Evolutionary conservation across 2,888 invertebrate genomes (phyloP).

Genomic region (Cheilosia variabilis): DNA sequence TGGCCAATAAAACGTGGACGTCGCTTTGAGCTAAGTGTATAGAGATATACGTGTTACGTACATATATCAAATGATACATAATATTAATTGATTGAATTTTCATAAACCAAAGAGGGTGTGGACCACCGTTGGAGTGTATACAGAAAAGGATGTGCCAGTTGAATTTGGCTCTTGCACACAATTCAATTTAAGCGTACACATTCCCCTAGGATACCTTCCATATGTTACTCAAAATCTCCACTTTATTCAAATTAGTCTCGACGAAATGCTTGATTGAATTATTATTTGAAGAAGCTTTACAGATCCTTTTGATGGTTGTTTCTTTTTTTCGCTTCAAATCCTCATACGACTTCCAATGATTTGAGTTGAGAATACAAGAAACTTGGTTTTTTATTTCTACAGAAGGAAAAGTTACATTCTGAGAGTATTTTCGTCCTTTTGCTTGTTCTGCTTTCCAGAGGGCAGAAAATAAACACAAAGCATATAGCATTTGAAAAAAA

Average conservation of each 20-base stretch:
- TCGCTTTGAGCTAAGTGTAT: constrained; percentile 30
- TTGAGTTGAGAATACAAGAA: not conserved
- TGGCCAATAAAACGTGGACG: constrained; percentile 64
- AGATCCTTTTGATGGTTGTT: constrained; percentile 17
- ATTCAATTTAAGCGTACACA: not conserved
- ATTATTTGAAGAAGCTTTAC: constrained; percentile 39
- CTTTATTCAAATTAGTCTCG: constrained; percentile 54
- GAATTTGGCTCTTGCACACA: not conserved
- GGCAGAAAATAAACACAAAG: constrained; percentile 38
- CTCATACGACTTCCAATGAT: not conserved
- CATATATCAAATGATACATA: constrained; percentile 57
- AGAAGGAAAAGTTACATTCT: constrained; percentile 37
- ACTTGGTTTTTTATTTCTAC: constrained; percentile 36
- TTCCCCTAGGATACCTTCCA: constrained; percentile 12
- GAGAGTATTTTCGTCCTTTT: constrained; percentile 19
- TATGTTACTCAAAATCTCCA: not conserved
- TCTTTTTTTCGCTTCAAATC: not conserved
- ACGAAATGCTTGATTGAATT: constrained; percentile 37
- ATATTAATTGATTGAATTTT: constrained; percentile 72
- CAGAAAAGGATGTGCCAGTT: constrained; percentile 24
- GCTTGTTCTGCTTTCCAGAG: constrained; percentile 17
- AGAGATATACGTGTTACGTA: constrained; percentile 20
- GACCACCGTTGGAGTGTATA: not conserved
- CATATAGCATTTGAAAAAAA: constrained; percentile 7
- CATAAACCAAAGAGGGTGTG: constrained; percentile 32